Evolutionary conservation across 1,140 invertebrate genomes (phyloP).

Genomic region (Brachionus asplanchnoidis): DNA sequence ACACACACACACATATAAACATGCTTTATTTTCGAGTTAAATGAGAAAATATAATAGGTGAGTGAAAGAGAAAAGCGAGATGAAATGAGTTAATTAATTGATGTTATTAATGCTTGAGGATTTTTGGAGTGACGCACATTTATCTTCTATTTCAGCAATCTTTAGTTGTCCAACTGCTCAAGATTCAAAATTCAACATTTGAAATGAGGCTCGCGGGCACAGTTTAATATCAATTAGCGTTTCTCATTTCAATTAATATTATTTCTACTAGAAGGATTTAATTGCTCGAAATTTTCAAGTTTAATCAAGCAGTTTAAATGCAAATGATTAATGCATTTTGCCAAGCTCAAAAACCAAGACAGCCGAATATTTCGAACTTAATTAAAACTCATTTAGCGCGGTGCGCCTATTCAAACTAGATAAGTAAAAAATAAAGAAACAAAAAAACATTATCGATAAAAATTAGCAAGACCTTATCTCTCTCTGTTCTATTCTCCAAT

Average conservation of each 20-base stretch:
- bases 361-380: neutral
- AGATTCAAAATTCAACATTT: neutral
- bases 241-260: neutral
- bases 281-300: neutral
- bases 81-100: neutral
- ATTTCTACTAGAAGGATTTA: conserved; percentile 16
- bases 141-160: neutral
- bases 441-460: conserved; percentile 3
- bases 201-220: neutral
- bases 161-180: neutral
- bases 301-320: neutral
- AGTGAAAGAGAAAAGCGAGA: neutral
- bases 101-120: neutral
- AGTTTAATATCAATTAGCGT: conserved; percentile 24
- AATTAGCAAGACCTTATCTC: neutral
- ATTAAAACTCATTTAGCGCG: conserved; percentile 29
- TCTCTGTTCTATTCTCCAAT: neutral
- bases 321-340: conserved; percentile 1
- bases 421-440: neutral
- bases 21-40: neutral
- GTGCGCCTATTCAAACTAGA: neutral
- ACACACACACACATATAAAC: neutral
- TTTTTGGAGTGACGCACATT: neutral
- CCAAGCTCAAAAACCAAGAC: conserved; percentile 7
- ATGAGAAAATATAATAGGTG: neutral